Evolutionary conservation across 2,888 invertebrate species (phyloP).

Genomic region (Nudaria mundana): DNA sequence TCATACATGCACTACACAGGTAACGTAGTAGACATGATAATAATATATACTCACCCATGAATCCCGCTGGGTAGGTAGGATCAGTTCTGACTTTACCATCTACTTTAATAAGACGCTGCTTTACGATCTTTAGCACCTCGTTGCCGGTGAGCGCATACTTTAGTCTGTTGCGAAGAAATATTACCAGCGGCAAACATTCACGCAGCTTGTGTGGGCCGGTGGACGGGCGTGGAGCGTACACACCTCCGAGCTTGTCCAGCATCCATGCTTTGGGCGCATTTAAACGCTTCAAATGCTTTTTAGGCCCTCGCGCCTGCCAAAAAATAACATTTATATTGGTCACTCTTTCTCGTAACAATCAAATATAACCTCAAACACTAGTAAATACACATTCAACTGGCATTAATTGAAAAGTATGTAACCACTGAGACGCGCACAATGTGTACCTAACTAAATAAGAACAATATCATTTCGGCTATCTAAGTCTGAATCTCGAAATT

Average conservation of each 20-base stretch:
- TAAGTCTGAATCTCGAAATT: no score
- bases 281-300: conserved; percentile 99
- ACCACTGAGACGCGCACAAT: neutral
- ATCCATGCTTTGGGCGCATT: conserved; percentile 99
- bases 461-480: no score
- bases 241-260: conserved; percentile 99
- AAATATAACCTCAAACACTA: conserved; percentile 31
- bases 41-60: conserved; percentile 97
- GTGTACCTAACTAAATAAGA: neutral
- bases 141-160: conserved; percentile 98
- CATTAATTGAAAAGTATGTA: no score
- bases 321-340: conserved; percentile 7
- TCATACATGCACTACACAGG: no score
- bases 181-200: conserved; percentile 97
- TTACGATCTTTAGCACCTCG: conserved; percentile 98
- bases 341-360: no score
- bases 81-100: conserved; percentile 99
- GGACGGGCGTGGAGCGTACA: conserved; percentile 98
- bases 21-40: neutral
- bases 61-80: conserved; percentile 98
- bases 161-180: conserved; percentile 97
- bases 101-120: conserved; percentile 98
- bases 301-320: conserved; percentile 96
- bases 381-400: no score
- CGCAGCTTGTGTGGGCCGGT: conserved; percentile 98